Base-by-base conservation (phyloP, 2,797 vertebrate species). In the Sebastolobus alascanus region DNA sequence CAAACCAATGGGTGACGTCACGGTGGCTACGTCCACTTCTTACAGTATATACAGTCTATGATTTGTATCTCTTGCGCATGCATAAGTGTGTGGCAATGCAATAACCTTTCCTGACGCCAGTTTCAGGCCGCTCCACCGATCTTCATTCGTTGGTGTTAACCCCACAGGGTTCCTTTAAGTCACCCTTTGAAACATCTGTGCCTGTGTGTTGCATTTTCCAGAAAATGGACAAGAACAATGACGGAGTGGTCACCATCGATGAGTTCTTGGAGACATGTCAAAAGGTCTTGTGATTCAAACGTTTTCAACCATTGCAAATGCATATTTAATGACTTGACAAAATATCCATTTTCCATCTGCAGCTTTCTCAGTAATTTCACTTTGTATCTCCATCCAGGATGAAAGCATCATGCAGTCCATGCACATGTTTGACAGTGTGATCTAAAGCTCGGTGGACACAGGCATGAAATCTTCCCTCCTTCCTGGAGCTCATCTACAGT, bases 201-300 rank as follows among this genome's bases (percentile, higher is more conserved):
- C 25, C 12, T 56, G 10, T 77, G 14, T 80, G 22, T 71, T 61
- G 18, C 18, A 13, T 73, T 77, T 84, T 77, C 6, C 90, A 99
- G 98, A 99, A 99, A 96, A 99, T 99, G 98, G 98, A 99, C 93
- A 96, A 93, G 84, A 99, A 99, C 93, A 97, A 97, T 46, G 98
- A 99, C 0, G 98, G 98, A 0, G 97, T 99, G 73, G 97, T 99
- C 89, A 99, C 98, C 68, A 97, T 99, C 0, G 97, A 99, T 58
- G 98, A 99, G 92, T 99, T 99, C 92, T 94, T 99, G 84, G 98
- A 99, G 83, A 97, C 97, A 12, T 99, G 98, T 77, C 97, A 98
- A 92, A 98, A 98, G 79, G 80, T 82, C 90, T 89, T 68, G 18
- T 29, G 16, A 14, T 14, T 64, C 14, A 31, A 38, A 29, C 11